Conservation (phyloP, 2,888 invertebrate genomes). For the Cephus pulcher region DNA sequence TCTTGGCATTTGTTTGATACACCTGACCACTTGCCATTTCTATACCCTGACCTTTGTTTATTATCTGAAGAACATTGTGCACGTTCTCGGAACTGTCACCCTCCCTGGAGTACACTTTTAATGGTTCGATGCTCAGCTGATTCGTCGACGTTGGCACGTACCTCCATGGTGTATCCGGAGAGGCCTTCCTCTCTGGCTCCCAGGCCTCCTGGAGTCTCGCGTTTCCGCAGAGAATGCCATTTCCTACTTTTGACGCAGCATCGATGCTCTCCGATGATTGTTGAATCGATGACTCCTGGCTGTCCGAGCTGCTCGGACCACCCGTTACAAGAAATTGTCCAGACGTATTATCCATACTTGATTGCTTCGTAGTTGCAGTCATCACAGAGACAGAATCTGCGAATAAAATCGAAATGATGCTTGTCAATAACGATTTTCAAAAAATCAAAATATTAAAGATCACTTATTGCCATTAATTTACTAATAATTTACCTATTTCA, state of each 20-base stretch:
- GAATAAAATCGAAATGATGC: not conserved
- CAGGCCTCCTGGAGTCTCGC: constrained; percentile 63
- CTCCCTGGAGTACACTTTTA: constrained; percentile 51
- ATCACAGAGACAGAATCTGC: constrained; percentile 42
- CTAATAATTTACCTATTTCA: not conserved
- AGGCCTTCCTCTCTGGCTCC: constrained; percentile 61
- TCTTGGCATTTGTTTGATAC: constrained; percentile 57
- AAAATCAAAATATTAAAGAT: not conserved
- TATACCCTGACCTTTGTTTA: constrained; percentile 59
- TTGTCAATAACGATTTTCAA: not conserved
- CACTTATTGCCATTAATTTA: not conserved
- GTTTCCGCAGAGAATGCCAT: constrained; percentile 60
- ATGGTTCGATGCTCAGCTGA: constrained; percentile 51
- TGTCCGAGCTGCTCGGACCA: constrained; percentile 49
- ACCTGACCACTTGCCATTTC: constrained; percentile 57
- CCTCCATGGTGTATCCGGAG: constrained; percentile 64
- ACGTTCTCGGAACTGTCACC: constrained; percentile 52
- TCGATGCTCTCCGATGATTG: constrained; percentile 49
- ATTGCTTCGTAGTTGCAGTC: constrained; percentile 33
- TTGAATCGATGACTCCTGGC: constrained; percentile 46
- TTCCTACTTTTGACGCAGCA: constrained; percentile 53
- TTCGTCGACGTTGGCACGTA: constrained; percentile 56
- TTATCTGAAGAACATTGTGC: constrained; percentile 58
- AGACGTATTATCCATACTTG: constrained; percentile 41
- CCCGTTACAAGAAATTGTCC: constrained; percentile 47